Percentiles rank a stretch among this genome's conserved stretches.
Evolutionary conservation across 2,797 vertebrate genomes (phyloP).

Genomic region (Acanthurus lineatus): DNA sequence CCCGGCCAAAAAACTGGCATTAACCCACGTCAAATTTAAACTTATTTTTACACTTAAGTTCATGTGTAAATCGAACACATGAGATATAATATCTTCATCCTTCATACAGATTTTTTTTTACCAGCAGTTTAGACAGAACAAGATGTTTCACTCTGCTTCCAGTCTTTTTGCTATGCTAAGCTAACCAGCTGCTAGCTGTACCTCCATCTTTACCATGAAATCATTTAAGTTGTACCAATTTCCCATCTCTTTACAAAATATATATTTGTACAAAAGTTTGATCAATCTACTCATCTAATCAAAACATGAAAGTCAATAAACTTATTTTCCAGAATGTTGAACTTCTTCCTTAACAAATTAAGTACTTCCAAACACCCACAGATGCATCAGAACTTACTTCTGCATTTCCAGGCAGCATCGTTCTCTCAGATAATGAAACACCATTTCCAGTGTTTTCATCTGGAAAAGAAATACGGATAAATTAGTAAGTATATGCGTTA

Average conservation of each 20-base stretch:
- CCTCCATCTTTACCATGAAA: not conserved
- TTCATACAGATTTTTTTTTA: not conserved
- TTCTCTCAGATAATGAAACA: constrained; percentile 66
- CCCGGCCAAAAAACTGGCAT: not conserved
- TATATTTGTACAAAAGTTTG: not conserved
- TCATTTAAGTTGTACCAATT: too few species aligned
- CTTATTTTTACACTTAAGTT: not conserved
- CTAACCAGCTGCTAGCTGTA: not conserved
- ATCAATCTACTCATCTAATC: too few species aligned
- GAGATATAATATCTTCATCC: too few species aligned
- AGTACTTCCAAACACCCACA: not conserved
- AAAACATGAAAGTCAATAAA: not conserved
- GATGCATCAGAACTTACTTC: constrained; percentile 71
- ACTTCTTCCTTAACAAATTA: not conserved
- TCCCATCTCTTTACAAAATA: too few species aligned
- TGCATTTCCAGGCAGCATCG: constrained; percentile 72
- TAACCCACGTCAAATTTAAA: not conserved
- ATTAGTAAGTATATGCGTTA: not conserved
- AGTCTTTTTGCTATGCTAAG: constrained; percentile 6
- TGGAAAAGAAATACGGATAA: constrained; percentile 62
- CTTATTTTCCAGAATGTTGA: not conserved
- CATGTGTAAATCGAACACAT: too few species aligned
- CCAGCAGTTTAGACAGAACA: not conserved
- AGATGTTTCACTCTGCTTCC: not conserved
- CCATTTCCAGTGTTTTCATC: constrained; percentile 80